phyloP scores from a whole-genome alignment of 2,888 invertebrate species.

The Hyppa rectilinea region DNA sequence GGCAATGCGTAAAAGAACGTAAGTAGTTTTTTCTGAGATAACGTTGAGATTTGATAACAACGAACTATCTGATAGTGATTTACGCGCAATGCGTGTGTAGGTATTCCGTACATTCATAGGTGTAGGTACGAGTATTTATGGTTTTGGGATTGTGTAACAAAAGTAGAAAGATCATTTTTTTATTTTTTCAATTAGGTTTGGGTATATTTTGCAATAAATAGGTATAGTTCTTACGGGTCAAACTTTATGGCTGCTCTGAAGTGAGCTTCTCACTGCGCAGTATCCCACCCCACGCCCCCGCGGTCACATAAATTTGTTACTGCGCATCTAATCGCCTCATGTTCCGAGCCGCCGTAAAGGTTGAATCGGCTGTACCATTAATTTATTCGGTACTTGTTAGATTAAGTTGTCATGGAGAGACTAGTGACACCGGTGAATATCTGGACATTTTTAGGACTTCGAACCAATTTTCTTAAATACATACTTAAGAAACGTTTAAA shows the following conservation, averaged over 20 bases:
- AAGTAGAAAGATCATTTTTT: no score
- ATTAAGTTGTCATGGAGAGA: neutral
- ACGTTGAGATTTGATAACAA: slow-evolving; percentile 62
- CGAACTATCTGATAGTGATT: slow-evolving; percentile 60
- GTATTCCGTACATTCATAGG: slow-evolving; percentile 15
- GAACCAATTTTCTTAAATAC: neutral
- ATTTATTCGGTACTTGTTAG: neutral
- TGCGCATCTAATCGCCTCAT: no score
- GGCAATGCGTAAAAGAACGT: slow-evolving; percentile 60
- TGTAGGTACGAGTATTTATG: neutral
- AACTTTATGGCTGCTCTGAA: no score
- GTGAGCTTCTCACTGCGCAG: no score
- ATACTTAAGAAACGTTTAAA: neutral
- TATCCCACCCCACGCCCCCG: no score
- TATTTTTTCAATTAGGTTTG: no score
- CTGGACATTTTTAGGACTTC: neutral
- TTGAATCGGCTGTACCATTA: no score
- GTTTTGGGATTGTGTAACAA: neutral
- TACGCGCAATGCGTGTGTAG: slow-evolving; percentile 62
- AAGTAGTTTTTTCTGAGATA: slow-evolving; percentile 59
- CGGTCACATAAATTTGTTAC: no score
- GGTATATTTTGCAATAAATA: neutral
- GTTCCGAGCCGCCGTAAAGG: no score
- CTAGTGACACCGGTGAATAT: neutral
- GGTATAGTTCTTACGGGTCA: no score